Base-by-base conservation (phyloP, 2,888 invertebrate genomes). In the Drosophila glabriapex region DNA sequence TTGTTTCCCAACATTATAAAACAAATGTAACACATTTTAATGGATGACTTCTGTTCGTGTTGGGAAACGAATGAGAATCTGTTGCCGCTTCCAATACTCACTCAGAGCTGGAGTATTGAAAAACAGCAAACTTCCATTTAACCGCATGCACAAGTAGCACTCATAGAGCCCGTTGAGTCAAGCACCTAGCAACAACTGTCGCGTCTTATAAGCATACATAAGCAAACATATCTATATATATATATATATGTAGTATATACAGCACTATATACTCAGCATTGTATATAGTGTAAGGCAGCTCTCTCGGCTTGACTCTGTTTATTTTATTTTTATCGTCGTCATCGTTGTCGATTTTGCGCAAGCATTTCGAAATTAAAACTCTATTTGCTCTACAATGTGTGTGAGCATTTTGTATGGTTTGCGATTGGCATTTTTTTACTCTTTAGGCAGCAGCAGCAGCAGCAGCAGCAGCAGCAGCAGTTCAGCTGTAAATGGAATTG, bases 311-410 rank as follows among this genome's bases (percentile, higher is more conserved):
- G 60, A 55, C 49, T 61, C n/a, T 60, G 68, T 68, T 68, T 50
- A 60, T 55, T 55, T 70, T 29, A 55, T 35, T 55, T 55, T 70
- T 29, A 55, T 35, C 22, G 59, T 31, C 28, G 29, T 58, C 41
- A 62, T 31, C 33, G 46, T 28, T 28, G 35, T 53, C 39, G 35
- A 63, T 63, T 68, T 68, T 41, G 54, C 55, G 22, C 49, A 52
- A 63, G 39, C 31, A 64, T 68, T 64, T 54, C n/a, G 43, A 39
- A 72, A 67, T 55, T 55, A 19, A 60, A 66, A 73, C 65, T 73
- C n/a, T 49, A 60, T 58, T 53, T 52, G 56, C 72, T 29, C 33
- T 25, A n/a, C 64, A 54, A 39, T 35, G 14, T 53, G 19, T 53
- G 22, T 53, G 29, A 14, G 53, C 22, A 22, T 53, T 33, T 53